These are phyloP conservation scores for Poecilia picta DNA, from an alignment of 2,797 vertebrate species.

Conservation along the genomic window DNA sequence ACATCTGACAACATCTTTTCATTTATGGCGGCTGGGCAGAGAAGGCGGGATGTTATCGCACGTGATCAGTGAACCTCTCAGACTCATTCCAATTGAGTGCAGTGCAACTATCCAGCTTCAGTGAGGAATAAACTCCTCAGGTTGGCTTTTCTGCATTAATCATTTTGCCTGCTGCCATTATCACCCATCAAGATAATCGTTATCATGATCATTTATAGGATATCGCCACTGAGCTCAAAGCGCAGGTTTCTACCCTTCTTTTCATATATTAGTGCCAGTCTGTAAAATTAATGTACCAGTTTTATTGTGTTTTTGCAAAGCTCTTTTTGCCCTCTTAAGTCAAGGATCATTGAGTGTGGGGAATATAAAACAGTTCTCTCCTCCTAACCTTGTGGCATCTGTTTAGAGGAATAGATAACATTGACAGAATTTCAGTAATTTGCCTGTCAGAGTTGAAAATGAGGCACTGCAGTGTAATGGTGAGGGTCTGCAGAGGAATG, in stretches of 20 bases:
- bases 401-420: constrained; percentile 28
- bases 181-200: constrained; percentile 41
- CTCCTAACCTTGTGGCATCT: constrained; percentile 19
- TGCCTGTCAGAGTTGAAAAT: constrained; percentile 39
- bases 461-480: constrained; percentile 23
- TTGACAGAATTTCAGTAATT: constrained; percentile 40
- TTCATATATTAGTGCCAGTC: constrained; percentile 42
- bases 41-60: constrained; percentile 41
- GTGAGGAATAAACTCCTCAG: constrained; percentile 24
- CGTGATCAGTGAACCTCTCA: constrained; percentile 61
- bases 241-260: constrained; percentile 12
- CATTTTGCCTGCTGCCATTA: constrained; percentile 50
- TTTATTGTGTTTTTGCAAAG: constrained; percentile 36
- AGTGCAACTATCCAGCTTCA: constrained; percentile 29
- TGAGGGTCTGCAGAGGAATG: constrained; percentile 21
- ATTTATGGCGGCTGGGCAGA: constrained; percentile 33
- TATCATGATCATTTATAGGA: constrained; percentile 48
- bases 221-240: constrained; percentile 6
- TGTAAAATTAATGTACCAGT: constrained; percentile 11
- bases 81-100: constrained; percentile 41
- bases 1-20: constrained; percentile 62
- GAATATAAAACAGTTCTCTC: constrained; percentile 22
- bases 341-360: constrained; percentile 3
- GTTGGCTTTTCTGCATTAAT: constrained; percentile 39
- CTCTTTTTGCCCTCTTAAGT: constrained; percentile 39